A percentile compares a stretch with the other conserved stretches of the same genome.
phyloP scores from a whole-genome alignment of 2,888 invertebrate species.

The Athetis lepigone region DNA sequence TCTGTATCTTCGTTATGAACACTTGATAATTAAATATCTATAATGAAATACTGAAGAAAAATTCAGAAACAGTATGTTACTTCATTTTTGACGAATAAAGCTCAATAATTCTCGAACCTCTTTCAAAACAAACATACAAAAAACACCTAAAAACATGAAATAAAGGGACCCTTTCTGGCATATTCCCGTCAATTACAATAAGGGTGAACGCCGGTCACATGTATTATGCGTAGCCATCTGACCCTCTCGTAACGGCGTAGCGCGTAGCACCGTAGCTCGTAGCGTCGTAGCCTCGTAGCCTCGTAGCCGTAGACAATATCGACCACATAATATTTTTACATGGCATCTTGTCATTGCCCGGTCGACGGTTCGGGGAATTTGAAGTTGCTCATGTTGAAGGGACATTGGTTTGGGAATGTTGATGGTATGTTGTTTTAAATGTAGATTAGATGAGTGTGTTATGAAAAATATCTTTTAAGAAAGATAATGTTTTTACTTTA shows the following conservation, averaged over 20 bases:
- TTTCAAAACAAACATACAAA: neutral
- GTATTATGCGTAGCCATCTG: conserved; percentile 18
- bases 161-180: neutral
- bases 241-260: conserved; percentile 30
- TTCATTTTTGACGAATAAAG: too few species aligned
- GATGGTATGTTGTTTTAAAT: neutral
- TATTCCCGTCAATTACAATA: conserved; percentile 18
- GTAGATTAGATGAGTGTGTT: too few species aligned
- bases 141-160: neutral
- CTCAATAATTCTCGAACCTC: too few species aligned
- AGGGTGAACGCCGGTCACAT: conserved; percentile 11
- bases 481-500: too few species aligned
- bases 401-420: neutral
- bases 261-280: conserved; percentile 15
- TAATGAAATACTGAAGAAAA: too few species aligned
- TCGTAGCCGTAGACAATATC: conserved; percentile 8
- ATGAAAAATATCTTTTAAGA: neutral
- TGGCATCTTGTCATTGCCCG: neutral
- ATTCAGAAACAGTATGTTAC: too few species aligned
- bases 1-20: too few species aligned
- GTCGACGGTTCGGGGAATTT: neutral
- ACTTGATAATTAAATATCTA: too few species aligned
- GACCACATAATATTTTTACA: conserved; percentile 1
- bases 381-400: conserved; percentile 3
- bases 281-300: conserved; percentile 20